Conservation (phyloP, 2,888 invertebrate genomes). For the Eupithecia dodoneata region DNA sequence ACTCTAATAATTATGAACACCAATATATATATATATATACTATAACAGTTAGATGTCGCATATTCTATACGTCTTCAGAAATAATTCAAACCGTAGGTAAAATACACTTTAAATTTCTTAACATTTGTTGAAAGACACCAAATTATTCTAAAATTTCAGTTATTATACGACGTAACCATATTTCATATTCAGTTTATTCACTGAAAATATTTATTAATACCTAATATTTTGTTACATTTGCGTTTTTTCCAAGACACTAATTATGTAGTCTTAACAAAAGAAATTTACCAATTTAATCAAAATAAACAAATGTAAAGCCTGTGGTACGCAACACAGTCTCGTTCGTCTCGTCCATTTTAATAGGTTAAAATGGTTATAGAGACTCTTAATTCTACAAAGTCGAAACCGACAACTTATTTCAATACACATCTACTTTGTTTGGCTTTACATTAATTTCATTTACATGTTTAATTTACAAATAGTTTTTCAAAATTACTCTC, state of each 20-base stretch:
- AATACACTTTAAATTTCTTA: neutral
- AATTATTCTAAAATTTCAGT: neutral
- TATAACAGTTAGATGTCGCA: neutral
- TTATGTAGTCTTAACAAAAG: neutral
- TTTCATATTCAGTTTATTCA: neutral
- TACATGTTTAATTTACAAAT: constrained; percentile 33
- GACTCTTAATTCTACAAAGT: neutral
- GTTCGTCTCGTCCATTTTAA: neutral
- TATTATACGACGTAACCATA: constrained; percentile 1
- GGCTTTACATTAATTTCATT: constrained; percentile 24
- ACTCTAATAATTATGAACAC: constrained; percentile 1
- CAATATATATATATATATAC: neutral
- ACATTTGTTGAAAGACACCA: neutral
- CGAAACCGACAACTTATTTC: neutral
- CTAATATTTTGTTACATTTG: neutral
- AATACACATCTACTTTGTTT: constrained; percentile 30
- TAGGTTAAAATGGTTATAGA: neutral
- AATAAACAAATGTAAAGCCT: neutral
- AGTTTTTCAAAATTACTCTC: constrained; percentile 26
- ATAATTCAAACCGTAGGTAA: neutral
- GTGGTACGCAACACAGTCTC: neutral
- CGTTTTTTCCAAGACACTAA: neutral
- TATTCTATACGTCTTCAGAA: neutral
- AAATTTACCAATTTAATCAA: neutral
- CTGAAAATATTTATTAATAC: neutral